Conservation (phyloP, 2,888 invertebrate genomes). For the Drosophila borborema region DNA sequence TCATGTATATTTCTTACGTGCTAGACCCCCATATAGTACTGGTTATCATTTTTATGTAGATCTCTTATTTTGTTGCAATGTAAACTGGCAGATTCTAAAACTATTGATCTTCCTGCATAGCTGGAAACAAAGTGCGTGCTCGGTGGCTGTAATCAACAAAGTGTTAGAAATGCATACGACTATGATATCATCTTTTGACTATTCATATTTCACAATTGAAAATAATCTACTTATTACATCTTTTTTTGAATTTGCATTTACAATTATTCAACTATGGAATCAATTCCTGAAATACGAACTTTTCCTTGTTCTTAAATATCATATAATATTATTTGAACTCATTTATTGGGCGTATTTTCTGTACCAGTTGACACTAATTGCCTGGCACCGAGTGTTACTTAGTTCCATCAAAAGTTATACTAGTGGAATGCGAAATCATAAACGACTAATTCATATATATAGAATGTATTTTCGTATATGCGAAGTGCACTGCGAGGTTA, state of each 20-base stretch:
- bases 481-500: neutral
- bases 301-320: neutral
- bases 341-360: conserved; percentile 10
- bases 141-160: conserved; percentile 2
- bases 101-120: neutral
- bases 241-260: neutral
- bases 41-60: neutral
- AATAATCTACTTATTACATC: neutral
- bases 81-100: neutral
- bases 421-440: neutral
- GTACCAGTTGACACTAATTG: conserved; percentile 12
- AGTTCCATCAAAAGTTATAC: neutral
- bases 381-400: conserved; percentile 15
- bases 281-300: fast-evolving
- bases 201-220: neutral
- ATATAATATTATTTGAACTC: neutral
- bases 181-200: neutral
- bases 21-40: fast-evolving
- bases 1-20: no score
- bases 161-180: conserved; percentile 1
- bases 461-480: conserved; percentile 14
- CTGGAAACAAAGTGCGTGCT: neutral
- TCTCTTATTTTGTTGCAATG: neutral
- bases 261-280: neutral
- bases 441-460: neutral